Base-by-base conservation (phyloP, 1,140 invertebrate species). In the Diploscapter pachys region DNA sequence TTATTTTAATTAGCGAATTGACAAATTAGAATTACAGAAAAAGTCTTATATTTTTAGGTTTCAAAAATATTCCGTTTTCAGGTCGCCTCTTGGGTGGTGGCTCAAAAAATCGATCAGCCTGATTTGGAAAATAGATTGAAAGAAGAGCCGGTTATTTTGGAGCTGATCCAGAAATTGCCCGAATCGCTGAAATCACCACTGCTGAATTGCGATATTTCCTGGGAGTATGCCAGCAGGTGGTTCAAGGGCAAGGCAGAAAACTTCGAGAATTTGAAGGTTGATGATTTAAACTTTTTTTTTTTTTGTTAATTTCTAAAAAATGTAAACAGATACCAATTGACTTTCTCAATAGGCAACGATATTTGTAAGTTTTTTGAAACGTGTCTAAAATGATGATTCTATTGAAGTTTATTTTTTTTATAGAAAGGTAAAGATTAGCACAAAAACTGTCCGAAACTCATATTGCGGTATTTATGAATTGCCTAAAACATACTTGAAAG, bases 221-320 rank as follows among this genome's bases (percentile, higher is more conserved):
- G 73, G 73, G 73, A 74, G 51, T n/a, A 62, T 13, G 64, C 64
- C 51, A 57, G 63, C 4, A 49, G 48, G 50, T 74, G 73, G 73
- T 74, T 74, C 57, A 68, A 68, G 66, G 6, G 52, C 49, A 68
- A 68, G 51, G 56, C 50, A 55, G 66, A 68, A 52, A 68, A 68
- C 48, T n/a, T 68, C 9, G 48, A 6, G 48, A 5, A 9, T 9
- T 50, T 65, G 31, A 8, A 65, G 63, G 63, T 65, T 59, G 9
- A 1, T 31, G 51, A 31, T 6, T 6, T 5, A 13, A 8, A 64
- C 5, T 6, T 8, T 64, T 6, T 31, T 49, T 13, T 64, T 5
- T 31, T 64, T 5, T 6, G 6, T 8, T 31, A 31, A 31, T 31
- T 31, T 31, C 31, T 1, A 31, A 31, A 31, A 31, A 31, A 31